Conservation (phyloP, 2,888 invertebrate species). For the Agonopterix arenella region DNA sequence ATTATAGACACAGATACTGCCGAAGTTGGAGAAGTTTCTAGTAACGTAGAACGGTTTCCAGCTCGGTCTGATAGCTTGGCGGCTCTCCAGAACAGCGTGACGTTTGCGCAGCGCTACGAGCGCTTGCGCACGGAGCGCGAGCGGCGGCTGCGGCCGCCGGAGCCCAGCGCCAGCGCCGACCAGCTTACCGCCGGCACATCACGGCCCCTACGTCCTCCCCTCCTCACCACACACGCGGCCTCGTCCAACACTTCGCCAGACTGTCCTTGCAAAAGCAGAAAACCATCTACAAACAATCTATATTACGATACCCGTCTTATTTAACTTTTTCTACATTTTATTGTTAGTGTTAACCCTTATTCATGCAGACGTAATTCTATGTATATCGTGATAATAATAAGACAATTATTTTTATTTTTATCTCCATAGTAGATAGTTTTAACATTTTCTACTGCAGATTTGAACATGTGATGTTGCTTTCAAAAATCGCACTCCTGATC, state of each 20-base stretch:
- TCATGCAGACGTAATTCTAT: too few relatives aligned
- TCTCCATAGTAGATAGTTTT: too few relatives aligned
- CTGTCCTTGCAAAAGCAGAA: constrained; percentile 31
- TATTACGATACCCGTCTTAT: constrained; percentile 46
- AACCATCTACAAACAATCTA: constrained; percentile 28
- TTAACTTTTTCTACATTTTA: constrained; percentile 16
- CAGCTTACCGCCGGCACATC: constrained; percentile 34
- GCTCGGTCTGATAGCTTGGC: constrained; percentile 55
- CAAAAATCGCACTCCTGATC: too few relatives aligned
- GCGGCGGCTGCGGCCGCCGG: constrained; percentile 29
- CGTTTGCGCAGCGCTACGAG: constrained; percentile 43
- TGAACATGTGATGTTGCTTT: too few relatives aligned
- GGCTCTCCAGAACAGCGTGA: constrained; percentile 45
- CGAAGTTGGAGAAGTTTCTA: constrained; percentile 31
- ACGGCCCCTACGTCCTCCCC: constrained; percentile 32
- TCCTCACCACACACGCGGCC: constrained; percentile 9
- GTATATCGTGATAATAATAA: too few relatives aligned
- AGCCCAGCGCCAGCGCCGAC: constrained; percentile 39
- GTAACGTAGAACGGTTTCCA: constrained; percentile 34
- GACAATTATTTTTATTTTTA: too few relatives aligned
- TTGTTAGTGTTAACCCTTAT: too few relatives aligned
- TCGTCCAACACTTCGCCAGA: background rate
- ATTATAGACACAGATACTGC: constrained; percentile 56
- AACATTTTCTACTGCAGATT: too few relatives aligned
- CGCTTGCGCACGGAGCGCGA: constrained; percentile 38